Percentiles rank a stretch among this genome's conserved stretches.
phyloP scores from a whole-genome alignment of 2,888 invertebrate genomes.

The Nesidiocoris tenuis region DNA sequence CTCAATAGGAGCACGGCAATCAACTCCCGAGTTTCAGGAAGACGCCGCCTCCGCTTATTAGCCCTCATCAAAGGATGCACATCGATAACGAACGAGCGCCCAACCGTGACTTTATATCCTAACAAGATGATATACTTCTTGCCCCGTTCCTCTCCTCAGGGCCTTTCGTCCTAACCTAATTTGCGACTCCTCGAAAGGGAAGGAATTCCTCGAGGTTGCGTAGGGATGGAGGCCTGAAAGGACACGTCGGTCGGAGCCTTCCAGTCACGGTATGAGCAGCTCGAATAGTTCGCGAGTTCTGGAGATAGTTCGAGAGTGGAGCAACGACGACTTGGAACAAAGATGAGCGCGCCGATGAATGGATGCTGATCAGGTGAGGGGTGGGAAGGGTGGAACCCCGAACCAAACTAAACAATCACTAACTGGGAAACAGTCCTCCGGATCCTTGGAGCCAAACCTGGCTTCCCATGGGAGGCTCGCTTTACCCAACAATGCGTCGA shows the following conservation, averaged over 20 bases:
- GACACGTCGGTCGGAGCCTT: neutral
- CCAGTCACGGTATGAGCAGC: neutral
- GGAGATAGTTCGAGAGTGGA: constrained; percentile 31
- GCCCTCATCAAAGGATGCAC: constrained; percentile 25
- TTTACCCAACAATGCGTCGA: constrained; percentile 34
- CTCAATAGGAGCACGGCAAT: too few species aligned
- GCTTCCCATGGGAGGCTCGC: constrained; percentile 18
- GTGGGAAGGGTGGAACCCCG: neutral
- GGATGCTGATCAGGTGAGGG: neutral
- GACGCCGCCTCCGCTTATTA: constrained; percentile 4
- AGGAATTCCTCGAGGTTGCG: constrained; percentile 24
- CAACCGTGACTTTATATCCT: constrained; percentile 29
- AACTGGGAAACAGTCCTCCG: constrained; percentile 43
- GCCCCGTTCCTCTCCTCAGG: neutral
- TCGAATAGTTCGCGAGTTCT: constrained; percentile 12
- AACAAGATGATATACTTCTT: constrained; percentile 23
- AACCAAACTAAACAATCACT: constrained; percentile 38
- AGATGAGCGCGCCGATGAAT: constrained; percentile 37
- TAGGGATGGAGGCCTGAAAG: neutral
- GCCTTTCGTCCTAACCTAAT: constrained; percentile 18
- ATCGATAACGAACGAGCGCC: constrained; percentile 23
- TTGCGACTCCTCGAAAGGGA: constrained; percentile 15
- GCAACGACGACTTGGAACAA: constrained; percentile 15
- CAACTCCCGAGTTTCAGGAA: neutral
- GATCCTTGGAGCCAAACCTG: neutral